Conservation (phyloP, 2,888 invertebrate species). For the Conistra vaccinii region DNA sequence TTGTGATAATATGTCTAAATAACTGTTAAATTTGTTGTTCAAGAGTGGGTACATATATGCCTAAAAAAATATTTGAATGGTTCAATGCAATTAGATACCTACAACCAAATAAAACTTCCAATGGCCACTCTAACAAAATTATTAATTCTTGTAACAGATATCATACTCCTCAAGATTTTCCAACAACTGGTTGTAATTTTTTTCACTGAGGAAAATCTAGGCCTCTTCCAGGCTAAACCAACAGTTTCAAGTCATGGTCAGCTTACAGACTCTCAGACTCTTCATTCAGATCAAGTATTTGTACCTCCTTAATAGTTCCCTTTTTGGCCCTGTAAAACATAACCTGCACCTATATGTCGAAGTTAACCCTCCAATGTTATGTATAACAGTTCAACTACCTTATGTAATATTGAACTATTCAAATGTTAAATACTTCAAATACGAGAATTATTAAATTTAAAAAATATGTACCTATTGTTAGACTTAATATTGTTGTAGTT, state of each 20-base stretch:
- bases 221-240: neutral
- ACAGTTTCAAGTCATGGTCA: neutral
- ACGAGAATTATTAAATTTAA: slow-evolving; percentile 44
- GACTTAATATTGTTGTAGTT: slow-evolving; percentile 71
- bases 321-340: neutral
- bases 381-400: neutral
- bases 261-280: neutral
- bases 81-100: slow-evolving; percentile 60
- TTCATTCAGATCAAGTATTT: neutral
- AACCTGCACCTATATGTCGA: neutral
- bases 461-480: slow-evolving; percentile 59
- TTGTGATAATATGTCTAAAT: slow-evolving; percentile 75
- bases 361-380: neutral
- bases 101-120: neutral
- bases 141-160: neutral
- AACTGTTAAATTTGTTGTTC: slow-evolving; percentile 67
- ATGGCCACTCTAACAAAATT: neutral
- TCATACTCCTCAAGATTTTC: neutral
- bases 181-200: neutral
- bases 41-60: slow-evolving; percentile 55
- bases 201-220: neutral
- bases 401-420: slow-evolving; percentile 62
- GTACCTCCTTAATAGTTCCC: neutral
- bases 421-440: slow-evolving; percentile 50
- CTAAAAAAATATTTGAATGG: slow-evolving; percentile 61